These are phyloP conservation scores for Blera fallax DNA, from an alignment of 2,888 invertebrate genomes.

Conservation along the genomic window DNA sequence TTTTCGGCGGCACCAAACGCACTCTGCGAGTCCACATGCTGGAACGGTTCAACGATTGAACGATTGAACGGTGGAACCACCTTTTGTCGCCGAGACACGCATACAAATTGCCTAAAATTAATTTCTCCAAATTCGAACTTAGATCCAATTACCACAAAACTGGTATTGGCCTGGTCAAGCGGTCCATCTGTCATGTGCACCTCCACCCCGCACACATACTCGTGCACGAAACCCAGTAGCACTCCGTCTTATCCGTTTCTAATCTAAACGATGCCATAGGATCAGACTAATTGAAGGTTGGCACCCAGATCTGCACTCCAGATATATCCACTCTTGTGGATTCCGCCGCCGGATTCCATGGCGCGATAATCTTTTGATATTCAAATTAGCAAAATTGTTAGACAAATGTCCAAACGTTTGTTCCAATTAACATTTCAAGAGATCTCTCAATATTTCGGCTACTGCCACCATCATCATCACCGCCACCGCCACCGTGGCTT, in stretches of 20 bases:
- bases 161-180: conserved; percentile 10
- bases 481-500: not conserved
- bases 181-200: conserved; percentile 39
- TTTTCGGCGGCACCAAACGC: conserved; percentile 35
- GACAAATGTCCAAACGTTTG: conserved; percentile 66
- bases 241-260: conserved; percentile 33
- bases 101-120: conserved; percentile 67
- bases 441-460: conserved; percentile 54
- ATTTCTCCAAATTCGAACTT: conserved; percentile 46
- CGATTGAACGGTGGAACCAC: conserved; percentile 32
- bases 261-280: conserved; percentile 63
- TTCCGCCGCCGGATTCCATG: not conserved
- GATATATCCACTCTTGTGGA: not conserved
- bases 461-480: not conserved
- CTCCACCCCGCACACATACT: conserved; percentile 11
- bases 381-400: conserved; percentile 69
- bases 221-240: conserved; percentile 42
- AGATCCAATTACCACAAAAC: conserved; percentile 54
- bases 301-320: conserved; percentile 52
- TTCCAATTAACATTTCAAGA: conserved; percentile 56
- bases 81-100: conserved; percentile 51
- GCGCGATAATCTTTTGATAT: conserved; percentile 64
- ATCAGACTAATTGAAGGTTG: conserved; percentile 53
- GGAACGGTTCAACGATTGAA: conserved; percentile 7
- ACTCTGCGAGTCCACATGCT: conserved; percentile 43